Percentiles rank a stretch among this genome's conserved stretches.
Conservation (phyloP, 2,888 invertebrate genomes). For the Glyphotaelius pellucidus region DNA sequence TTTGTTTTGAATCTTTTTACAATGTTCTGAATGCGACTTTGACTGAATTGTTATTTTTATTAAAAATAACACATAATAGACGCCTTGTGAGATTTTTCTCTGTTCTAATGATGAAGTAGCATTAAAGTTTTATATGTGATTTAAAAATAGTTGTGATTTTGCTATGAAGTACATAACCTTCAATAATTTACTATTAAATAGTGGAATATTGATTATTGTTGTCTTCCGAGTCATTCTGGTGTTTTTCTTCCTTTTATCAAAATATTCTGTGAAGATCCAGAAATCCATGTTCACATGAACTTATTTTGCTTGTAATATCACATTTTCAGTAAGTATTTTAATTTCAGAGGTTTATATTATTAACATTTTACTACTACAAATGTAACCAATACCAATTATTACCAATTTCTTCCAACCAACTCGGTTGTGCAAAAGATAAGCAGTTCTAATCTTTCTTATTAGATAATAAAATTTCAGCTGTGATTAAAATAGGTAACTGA, state of each 20-base stretch:
- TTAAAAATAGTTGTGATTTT: not conserved
- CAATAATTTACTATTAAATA: not conserved
- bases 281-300: not conserved
- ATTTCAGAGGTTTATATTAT: not conserved
- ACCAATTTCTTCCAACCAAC: not conserved
- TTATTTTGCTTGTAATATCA: not conserved
- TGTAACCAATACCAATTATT: not conserved
- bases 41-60: not conserved
- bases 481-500: not conserved
- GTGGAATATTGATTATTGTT: not conserved
- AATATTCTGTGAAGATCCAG: not conserved
- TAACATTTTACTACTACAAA: not conserved
- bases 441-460: not conserved
- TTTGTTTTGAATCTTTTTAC: not conserved
- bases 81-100: not conserved
- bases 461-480: not conserved
- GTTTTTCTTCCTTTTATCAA: not conserved
- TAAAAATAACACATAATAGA: not conserved
- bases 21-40: not conserved
- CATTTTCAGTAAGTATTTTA: not conserved
- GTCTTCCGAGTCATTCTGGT: not conserved
- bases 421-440: not conserved
- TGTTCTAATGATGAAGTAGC: not conserved
- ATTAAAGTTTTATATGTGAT: not conserved
- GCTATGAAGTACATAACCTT: not conserved